These are phyloP conservation scores for Epirrhoe tristata DNA, from an alignment of 2,888 invertebrate genomes.

Conservation along the genomic window DNA sequence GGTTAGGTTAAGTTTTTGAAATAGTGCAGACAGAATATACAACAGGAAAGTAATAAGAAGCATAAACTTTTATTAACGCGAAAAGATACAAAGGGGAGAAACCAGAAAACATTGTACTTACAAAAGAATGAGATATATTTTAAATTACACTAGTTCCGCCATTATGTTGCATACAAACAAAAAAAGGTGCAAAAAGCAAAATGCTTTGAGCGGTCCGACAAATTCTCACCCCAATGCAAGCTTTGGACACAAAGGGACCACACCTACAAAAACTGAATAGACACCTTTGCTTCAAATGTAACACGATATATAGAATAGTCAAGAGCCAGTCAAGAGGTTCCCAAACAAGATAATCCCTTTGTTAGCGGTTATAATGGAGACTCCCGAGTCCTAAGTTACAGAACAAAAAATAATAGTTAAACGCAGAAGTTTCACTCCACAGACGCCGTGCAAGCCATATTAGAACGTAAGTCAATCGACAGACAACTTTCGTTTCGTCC, in stretches of 20 bases:
- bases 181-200: conserved; percentile 61
- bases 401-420: conserved; percentile 8
- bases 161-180: conserved; percentile 53
- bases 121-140: conserved; percentile 48
- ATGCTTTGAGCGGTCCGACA: conserved; percentile 62
- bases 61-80: not conserved
- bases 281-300: conserved; percentile 69
- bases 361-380: conserved; percentile 79
- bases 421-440: conserved; percentile 4
- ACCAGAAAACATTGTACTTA: conserved; percentile 20
- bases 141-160: conserved; percentile 53
- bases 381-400: conserved; percentile 58
- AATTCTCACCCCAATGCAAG: conserved; percentile 69
- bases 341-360: conserved; percentile 84
- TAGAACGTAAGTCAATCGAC: not conserved
- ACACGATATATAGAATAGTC: conserved; percentile 72
- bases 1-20: not conserved
- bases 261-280: conserved; percentile 78
- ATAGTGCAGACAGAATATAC: not conserved
- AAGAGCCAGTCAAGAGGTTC: conserved; percentile 82
- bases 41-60: not conserved
- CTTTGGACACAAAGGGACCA: conserved; percentile 61
- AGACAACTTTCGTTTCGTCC: not conserved
- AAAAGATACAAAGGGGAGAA: conserved; percentile 12
- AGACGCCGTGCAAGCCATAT: not conserved